phyloP scores from a whole-genome alignment of 2,888 invertebrate genomes.

The Cyrtodaria siliqua region DNA sequence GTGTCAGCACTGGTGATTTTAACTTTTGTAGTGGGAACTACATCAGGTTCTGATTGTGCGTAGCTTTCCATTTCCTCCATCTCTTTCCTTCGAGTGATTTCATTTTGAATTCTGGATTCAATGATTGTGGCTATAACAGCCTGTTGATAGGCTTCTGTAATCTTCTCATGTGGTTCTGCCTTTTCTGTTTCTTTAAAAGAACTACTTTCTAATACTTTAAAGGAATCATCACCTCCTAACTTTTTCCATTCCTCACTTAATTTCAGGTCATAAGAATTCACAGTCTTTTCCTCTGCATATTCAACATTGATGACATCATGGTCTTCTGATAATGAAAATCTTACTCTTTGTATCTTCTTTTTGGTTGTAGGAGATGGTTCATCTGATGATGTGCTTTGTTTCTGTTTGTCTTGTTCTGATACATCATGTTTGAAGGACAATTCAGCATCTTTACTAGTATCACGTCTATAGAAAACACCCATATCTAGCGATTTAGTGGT shows the following conservation, averaged over 20 bases:
- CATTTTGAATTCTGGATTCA: slow-evolving; percentile 70
- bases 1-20: slow-evolving; percentile 51
- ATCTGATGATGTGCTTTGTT: slow-evolving; percentile 33
- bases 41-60: slow-evolving; percentile 29
- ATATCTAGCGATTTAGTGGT: slow-evolving; percentile 76
- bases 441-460: slow-evolving; percentile 52
- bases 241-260: slow-evolving; percentile 63
- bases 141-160: slow-evolving; percentile 78
- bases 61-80: slow-evolving; percentile 49
- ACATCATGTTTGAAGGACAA: slow-evolving; percentile 36
- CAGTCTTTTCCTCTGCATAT: slow-evolving; percentile 14
- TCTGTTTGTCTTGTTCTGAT: slow-evolving; percentile 9
- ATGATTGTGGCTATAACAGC: slow-evolving; percentile 82
- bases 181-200: neutral
- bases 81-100: slow-evolving; percentile 64
- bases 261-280: slow-evolving; percentile 58
- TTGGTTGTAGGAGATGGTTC: slow-evolving; percentile 57
- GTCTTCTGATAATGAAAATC: slow-evolving; percentile 62
- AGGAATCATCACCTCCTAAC: slow-evolving; percentile 18
- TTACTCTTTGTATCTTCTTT: slow-evolving; percentile 62
- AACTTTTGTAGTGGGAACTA: slow-evolving; percentile 51
- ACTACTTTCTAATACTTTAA: neutral
- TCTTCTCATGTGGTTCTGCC: slow-evolving; percentile 82
- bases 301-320: slow-evolving; percentile 31
- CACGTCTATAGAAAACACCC: slow-evolving; percentile 77